Evolutionary conservation across 2,888 invertebrate species (phyloP).

Genomic region (Cactoblastis cactorum): DNA sequence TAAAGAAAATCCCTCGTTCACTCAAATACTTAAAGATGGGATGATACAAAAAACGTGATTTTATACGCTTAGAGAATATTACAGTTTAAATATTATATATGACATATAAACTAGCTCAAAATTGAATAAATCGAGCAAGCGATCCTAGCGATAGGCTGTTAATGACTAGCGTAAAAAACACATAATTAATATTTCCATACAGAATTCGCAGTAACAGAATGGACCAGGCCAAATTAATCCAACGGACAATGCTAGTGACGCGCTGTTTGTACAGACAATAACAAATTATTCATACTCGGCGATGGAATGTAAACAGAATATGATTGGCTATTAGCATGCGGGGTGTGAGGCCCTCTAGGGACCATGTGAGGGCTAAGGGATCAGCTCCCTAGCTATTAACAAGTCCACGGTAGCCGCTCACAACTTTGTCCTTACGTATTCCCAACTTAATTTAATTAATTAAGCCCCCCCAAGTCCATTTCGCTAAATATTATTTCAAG

Average conservation of each 20-base stretch:
- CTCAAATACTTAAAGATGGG: too few relatives aligned
- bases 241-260: conserved; percentile 69
- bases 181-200: not conserved
- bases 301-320: conserved; percentile 80
- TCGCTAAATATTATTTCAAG: conserved; percentile 69
- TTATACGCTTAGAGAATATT: too few relatives aligned
- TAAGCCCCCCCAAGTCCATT: conserved; percentile 68
- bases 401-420: conserved; percentile 62
- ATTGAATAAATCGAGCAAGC: too few relatives aligned
- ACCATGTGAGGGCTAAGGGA: conserved; percentile 41
- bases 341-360: conserved; percentile 49
- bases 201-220: not conserved
- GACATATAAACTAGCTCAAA: too few relatives aligned
- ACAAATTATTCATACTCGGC: conserved; percentile 77
- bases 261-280: conserved; percentile 73
- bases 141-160: too few relatives aligned
- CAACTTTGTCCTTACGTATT: conserved; percentile 72
- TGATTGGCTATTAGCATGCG: conserved; percentile 77
- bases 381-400: conserved; percentile 71
- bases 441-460: conserved; percentile 77
- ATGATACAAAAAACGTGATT: too few relatives aligned
- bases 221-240: conserved; percentile 60
- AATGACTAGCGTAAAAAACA: too few relatives aligned
- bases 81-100: too few relatives aligned
- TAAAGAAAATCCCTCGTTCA: too few relatives aligned